These are phyloP conservation scores for Sebastes goodei DNA, from an alignment of 2,797 vertebrate species.

Conservation along the genomic window DNA sequence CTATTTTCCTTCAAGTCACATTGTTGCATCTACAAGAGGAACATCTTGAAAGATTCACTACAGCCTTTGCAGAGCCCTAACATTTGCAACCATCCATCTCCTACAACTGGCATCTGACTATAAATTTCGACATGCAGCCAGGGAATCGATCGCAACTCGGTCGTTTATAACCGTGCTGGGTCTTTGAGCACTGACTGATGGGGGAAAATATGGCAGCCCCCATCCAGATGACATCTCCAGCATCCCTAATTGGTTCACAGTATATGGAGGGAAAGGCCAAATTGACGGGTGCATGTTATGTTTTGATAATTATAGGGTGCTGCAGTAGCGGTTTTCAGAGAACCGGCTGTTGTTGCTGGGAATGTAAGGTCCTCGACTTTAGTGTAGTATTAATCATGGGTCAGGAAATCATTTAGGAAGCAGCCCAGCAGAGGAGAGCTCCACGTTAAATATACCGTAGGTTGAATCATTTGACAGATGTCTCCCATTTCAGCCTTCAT, in stretches of 20 bases:
- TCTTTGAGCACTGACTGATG: conserved; percentile 45
- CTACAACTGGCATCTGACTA: conserved; percentile 31
- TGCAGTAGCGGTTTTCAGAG: conserved; percentile 53
- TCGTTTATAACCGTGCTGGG: conserved; percentile 29
- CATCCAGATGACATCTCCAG: conserved; percentile 58
- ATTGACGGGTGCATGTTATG: conserved; percentile 62
- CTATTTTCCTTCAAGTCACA: background rate
- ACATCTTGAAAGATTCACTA: background rate
- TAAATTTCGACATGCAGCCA: conserved; percentile 40
- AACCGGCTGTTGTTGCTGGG: conserved; percentile 56
- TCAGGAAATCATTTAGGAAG: conserved; percentile 61
- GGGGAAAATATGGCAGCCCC: conserved; percentile 25
- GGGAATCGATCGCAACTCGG: conserved; percentile 44
- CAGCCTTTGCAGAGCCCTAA: conserved; percentile 9
- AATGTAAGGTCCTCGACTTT: conserved; percentile 50
- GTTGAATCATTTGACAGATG: conserved; percentile 73
- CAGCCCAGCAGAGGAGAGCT: conserved; percentile 11
- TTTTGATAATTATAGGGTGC: conserved; percentile 75
- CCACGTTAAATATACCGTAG: conserved; percentile 56
- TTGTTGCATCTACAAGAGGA: background rate
- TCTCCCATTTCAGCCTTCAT: conserved; percentile 60
- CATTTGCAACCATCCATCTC: conserved; percentile 41
- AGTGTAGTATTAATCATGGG: conserved; percentile 69
- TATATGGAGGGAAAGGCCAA: conserved; percentile 55
- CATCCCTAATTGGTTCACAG: conserved; percentile 66